Percentiles rank a stretch among this genome's conserved stretches.
These are phyloP conservation scores for Speoplatyrhinus poulsoni DNA, from an alignment of 2,113 vertebrate genomes.

Conservation along the genomic window DNA sequence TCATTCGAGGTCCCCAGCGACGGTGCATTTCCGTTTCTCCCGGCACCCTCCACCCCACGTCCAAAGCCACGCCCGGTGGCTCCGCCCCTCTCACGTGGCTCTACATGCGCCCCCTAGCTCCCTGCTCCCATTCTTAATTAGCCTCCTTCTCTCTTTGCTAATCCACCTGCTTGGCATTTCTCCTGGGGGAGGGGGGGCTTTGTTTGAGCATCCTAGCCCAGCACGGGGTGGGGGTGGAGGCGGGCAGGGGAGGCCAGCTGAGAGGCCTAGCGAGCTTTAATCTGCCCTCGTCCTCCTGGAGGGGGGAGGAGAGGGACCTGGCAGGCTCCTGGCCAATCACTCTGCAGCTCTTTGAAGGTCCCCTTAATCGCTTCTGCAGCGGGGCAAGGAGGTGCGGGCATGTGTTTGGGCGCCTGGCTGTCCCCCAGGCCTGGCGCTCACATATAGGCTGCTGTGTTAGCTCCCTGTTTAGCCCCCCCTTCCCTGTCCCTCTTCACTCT, in stretches of 20 bases:
- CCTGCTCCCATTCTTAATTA: slow-evolving; percentile 52
- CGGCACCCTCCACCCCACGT: slow-evolving; percentile 26
- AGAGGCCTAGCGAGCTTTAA: slow-evolving; percentile 62
- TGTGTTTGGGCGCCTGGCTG: slow-evolving; percentile 34
- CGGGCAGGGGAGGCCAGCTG: slow-evolving; percentile 42
- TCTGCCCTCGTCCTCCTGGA: slow-evolving; percentile 63
- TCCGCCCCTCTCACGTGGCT: slow-evolving; percentile 52
- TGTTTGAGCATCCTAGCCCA: slow-evolving; percentile 46
- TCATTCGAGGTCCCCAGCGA: slow-evolving; percentile 30
- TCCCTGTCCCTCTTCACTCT: slow-evolving; percentile 13
- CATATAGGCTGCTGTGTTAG: slow-evolving; percentile 16
- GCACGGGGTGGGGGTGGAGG: slow-evolving; percentile 15
- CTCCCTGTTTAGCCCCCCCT: background rate
- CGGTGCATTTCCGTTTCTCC: slow-evolving; percentile 44
- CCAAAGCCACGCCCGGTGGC: slow-evolving; percentile 41
- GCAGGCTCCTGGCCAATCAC: slow-evolving; percentile 60
- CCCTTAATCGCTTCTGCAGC: slow-evolving; percentile 70
- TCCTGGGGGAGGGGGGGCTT: background rate
- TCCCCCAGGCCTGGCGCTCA: slow-evolving; percentile 19
- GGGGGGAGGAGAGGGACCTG: slow-evolving; percentile 56
- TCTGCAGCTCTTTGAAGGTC: slow-evolving; percentile 72
- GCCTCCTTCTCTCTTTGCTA: slow-evolving; percentile 44
- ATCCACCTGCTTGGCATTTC: slow-evolving; percentile 62
- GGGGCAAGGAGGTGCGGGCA: slow-evolving; percentile 56
- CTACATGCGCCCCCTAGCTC: background rate